Conservation (phyloP, 2,888 invertebrate species). For the Hirudinaria manillensis region DNA sequence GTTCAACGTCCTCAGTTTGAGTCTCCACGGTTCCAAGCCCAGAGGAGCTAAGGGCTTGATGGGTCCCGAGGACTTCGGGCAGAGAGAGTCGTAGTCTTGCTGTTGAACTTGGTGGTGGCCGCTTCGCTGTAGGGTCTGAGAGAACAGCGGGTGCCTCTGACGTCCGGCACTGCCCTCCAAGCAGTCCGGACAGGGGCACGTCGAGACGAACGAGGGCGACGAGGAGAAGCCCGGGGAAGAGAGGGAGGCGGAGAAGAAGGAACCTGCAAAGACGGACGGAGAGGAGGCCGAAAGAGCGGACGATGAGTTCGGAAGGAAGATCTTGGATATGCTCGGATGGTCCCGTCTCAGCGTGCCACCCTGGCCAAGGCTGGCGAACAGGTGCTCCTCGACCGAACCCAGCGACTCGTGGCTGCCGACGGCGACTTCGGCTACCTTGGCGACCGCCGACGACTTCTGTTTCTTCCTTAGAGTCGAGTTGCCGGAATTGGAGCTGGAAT, state of each 20-base stretch:
- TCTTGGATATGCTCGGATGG: slow-evolving; percentile 22
- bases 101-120: not conserved
- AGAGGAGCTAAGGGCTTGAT: not conserved
- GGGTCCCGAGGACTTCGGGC: not conserved
- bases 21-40: not conserved
- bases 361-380: not conserved
- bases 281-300: slow-evolving; percentile 6
- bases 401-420: not conserved
- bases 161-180: not conserved
- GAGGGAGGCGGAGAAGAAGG: not conserved
- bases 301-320: slow-evolving; percentile 1
- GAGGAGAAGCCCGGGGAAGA: not conserved
- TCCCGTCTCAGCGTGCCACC: slow-evolving; percentile 20
- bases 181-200: not conserved
- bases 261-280: not conserved
- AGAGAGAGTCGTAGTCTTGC: too few species aligned
- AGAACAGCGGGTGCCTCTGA: slow-evolving; percentile 10
- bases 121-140: not conserved
- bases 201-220: not conserved
- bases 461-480: slow-evolving; percentile 14
- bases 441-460: not conserved
- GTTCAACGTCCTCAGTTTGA: not conserved
- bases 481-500: not conserved
- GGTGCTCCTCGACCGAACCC: not conserved
- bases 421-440: not conserved